These are phyloP conservation scores for Drosophila quasianomalipes DNA, from an alignment of 2,888 invertebrate species.

Conservation along the genomic window DNA sequence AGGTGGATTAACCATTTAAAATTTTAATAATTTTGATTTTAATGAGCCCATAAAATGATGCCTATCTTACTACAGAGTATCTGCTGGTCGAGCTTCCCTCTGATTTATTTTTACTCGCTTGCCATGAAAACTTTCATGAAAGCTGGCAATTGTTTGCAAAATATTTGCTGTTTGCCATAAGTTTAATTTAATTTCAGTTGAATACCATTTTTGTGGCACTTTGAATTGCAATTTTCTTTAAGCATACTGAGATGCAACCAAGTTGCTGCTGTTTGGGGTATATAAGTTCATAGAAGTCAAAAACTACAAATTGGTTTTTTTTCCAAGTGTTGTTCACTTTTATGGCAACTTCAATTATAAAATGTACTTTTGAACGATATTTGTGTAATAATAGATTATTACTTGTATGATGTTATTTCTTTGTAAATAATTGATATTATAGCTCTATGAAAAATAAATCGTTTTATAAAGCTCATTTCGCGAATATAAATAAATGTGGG, in stretches of 20 bases:
- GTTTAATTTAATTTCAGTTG: constrained; percentile 44
- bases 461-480: neutral
- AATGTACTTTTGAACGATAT: neutral
- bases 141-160: neutral
- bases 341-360: constrained; percentile 8
- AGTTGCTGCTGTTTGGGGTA: neutral
- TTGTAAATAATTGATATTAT: neutral
- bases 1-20: neutral
- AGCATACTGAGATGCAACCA: constrained; percentile 22
- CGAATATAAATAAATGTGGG: neutral
- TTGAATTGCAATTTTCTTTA: constrained; percentile 11
- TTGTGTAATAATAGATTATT: neutral
- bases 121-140: constrained; percentile 18
- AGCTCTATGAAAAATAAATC: neutral
- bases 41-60: too few relatives aligned
- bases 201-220: constrained; percentile 28
- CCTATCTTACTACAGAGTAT: neutral
- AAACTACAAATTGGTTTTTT: constrained; percentile 26
- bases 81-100: neutral
- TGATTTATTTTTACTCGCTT: neutral
- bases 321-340: constrained; percentile 14
- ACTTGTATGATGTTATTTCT: too few relatives aligned
- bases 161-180: constrained; percentile 30
- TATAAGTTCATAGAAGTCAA: constrained; percentile 36
- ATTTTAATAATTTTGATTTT: neutral